phyloP scores from a whole-genome alignment of 2,113 vertebrate genomes.

The Uria aalge region DNA sequence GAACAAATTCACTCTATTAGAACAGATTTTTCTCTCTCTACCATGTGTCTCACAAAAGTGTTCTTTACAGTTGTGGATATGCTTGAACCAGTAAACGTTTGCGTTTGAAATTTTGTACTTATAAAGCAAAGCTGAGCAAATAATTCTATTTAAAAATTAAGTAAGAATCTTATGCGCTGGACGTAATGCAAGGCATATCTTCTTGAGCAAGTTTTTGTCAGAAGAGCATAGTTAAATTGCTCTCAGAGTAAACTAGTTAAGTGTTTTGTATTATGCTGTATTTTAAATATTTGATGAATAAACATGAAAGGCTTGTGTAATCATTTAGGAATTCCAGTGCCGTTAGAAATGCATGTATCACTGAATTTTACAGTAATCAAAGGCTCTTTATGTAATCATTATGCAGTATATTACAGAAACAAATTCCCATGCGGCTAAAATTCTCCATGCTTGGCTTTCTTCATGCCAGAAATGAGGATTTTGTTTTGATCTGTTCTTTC shows the following conservation, averaged over 20 bases:
- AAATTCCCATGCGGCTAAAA: constrained; percentile 7
- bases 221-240: not conserved
- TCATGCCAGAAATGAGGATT: not conserved
- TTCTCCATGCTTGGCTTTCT: not conserved
- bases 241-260: not conserved
- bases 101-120: not conserved
- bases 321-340: not conserved
- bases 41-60: not conserved
- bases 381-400: constrained; percentile 11
- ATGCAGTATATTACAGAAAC: not conserved
- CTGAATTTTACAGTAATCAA: constrained; percentile 43
- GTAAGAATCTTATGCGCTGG: not conserved
- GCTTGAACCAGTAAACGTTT: not conserved
- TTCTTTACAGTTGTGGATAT: not conserved
- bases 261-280: not conserved
- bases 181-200: fast-evolving
- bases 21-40: not conserved
- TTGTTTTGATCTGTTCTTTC: not conserved
- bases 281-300: constrained; percentile 43
- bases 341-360: not conserved
- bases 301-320: constrained; percentile 34
- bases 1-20: not conserved
- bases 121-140: not conserved
- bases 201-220: not conserved
- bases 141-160: not conserved